Percentiles rank a stretch among this genome's conserved stretches.
These are phyloP conservation scores for Periplaneta americana DNA, from an alignment of 1,140 invertebrate species.

Conservation along the genomic window DNA sequence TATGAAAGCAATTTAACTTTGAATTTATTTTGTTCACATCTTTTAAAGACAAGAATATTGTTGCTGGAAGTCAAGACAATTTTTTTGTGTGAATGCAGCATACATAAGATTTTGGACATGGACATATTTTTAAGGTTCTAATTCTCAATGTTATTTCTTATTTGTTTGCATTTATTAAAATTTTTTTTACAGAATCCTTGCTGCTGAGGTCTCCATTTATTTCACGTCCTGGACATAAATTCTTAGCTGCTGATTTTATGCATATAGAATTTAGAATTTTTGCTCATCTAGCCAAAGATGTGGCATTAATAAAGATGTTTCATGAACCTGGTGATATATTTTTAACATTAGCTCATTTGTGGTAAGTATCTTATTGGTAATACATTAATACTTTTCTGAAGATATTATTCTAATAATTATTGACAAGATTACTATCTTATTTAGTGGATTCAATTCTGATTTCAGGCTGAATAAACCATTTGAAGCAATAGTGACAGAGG, in stretches of 20 bases:
- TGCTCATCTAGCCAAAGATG: conserved; percentile 45
- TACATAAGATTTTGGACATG: too few relatives aligned
- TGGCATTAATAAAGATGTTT: conserved; percentile 37
- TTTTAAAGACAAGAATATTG: too few relatives aligned
- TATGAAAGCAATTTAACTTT: too few relatives aligned
- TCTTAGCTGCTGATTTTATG: conserved; percentile 48
- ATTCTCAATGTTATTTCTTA: too few relatives aligned
- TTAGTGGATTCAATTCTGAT: not conserved
- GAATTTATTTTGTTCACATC: too few relatives aligned
- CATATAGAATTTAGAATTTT: conserved; percentile 54
- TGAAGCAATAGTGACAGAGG: conserved; percentile 20
- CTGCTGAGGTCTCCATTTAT: conserved; percentile 37
- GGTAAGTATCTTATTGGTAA: too few relatives aligned
- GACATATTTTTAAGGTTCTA: too few relatives aligned
- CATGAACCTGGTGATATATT: conserved; percentile 42
- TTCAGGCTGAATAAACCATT: not conserved
- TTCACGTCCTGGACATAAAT: conserved; percentile 30
- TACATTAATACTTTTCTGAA: too few relatives aligned
- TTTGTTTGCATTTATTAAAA: too few relatives aligned
- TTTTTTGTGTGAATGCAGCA: too few relatives aligned
- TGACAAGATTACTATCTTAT: not conserved
- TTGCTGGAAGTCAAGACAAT: too few relatives aligned
- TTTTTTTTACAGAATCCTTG: conserved; percentile 6
- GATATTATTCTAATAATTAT: not conserved
- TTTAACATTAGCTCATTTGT: conserved; percentile 41